Percentiles rank a stretch among this genome's conserved stretches.
phyloP scores from a whole-genome alignment of 2,113 vertebrate genomes.

The Nerophis lumbriciformis region DNA sequence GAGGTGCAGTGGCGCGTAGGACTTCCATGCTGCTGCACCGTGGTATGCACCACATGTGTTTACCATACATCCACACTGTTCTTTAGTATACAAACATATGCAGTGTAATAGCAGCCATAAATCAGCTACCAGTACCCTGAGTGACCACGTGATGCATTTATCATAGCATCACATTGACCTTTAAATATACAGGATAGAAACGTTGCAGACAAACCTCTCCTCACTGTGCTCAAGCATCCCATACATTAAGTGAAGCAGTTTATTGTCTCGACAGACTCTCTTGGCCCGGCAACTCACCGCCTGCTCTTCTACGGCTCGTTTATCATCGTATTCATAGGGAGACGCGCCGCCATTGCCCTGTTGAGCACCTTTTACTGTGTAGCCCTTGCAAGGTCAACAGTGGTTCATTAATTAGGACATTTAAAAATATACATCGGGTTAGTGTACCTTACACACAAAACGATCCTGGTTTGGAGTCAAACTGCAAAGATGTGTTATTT shows the following conservation, averaged over 20 bases:
- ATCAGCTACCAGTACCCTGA: constrained; percentile 32
- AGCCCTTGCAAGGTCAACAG: constrained; percentile 6
- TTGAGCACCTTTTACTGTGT: constrained; percentile 8
- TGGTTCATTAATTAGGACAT: constrained; percentile 4
- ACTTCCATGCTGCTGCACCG: background rate
- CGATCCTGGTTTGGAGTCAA: background rate
- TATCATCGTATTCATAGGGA: constrained; percentile 46
- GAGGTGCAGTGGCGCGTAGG: background rate
- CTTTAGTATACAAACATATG: constrained; percentile 3
- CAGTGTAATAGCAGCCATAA: constrained; percentile 38
- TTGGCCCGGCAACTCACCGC: constrained; percentile 27
- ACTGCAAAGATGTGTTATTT: background rate
- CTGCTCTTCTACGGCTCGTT: constrained; percentile 35
- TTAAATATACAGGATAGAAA: constrained; percentile 27
- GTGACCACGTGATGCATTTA: constrained; percentile 36
- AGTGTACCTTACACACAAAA: too few relatives aligned
- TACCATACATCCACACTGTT: background rate
- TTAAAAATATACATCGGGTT: background rate
- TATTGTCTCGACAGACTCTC: constrained; percentile 58
- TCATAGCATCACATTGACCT: constrained; percentile 16
- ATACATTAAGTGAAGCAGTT: constrained; percentile 50
- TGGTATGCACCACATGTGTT: constrained; percentile 4
- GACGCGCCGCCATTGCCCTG: constrained; percentile 19
- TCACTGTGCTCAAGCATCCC: background rate
- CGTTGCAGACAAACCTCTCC: constrained; percentile 26